Percentiles rank a stretch among this genome's conserved stretches.
These are phyloP conservation scores for Drosophila insularis DNA, from an alignment of 1,140 invertebrate genomes.

Conservation along the genomic window DNA sequence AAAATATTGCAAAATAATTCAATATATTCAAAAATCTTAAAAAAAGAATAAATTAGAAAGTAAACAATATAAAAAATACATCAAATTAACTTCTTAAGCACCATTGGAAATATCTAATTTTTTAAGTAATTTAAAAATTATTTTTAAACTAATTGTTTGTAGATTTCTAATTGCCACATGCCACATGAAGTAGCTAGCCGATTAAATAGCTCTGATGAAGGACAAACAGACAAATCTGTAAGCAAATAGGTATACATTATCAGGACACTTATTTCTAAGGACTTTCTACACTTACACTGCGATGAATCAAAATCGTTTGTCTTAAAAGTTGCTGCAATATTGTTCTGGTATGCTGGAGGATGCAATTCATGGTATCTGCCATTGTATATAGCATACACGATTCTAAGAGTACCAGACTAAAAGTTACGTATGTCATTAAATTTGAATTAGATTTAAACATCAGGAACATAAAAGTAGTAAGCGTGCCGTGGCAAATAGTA, in stretches of 20 bases:
- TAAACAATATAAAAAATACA: too few relatives aligned
- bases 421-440: background rate
- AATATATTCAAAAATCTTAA: too few relatives aligned
- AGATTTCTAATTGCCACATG: background rate
- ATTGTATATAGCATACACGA: background rate
- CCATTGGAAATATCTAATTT: too few relatives aligned
- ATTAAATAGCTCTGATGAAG: too few relatives aligned
- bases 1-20: too few relatives aligned
- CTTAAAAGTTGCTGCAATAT: background rate
- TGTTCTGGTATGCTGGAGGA: background rate
- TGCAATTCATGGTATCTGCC: background rate
- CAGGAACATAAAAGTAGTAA: background rate
- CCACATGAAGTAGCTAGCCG: too few relatives aligned
- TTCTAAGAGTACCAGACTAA: slow-evolving; percentile 15
- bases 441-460: too few relatives aligned
- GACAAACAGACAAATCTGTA: slow-evolving; percentile 36
- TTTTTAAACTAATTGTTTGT: background rate
- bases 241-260: background rate
- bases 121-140: too few relatives aligned
- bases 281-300: slow-evolving; percentile 27
- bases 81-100: too few relatives aligned
- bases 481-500: background rate
- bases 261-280: background rate
- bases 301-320: slow-evolving; percentile 10
- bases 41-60: too few relatives aligned